These are phyloP conservation scores for Cerceris rybyensis DNA, from an alignment of 2,888 invertebrate species.

Conservation along the genomic window DNA sequence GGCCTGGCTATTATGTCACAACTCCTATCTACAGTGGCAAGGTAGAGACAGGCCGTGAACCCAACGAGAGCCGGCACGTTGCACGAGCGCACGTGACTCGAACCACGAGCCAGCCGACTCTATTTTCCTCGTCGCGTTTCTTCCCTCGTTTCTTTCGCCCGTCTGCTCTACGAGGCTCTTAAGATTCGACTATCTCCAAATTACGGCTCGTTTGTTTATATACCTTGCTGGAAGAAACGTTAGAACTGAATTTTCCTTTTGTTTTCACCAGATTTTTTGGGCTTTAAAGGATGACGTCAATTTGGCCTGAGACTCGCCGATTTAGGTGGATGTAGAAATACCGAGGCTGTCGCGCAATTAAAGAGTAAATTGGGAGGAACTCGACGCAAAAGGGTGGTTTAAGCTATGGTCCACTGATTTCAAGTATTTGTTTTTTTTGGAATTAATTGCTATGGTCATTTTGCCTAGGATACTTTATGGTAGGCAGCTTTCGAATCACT, in stretches of 20 bases:
- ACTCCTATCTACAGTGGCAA: slow-evolving; percentile 62
- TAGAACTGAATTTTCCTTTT: background rate
- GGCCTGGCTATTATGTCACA: slow-evolving; percentile 69
- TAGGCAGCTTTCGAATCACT: no score
- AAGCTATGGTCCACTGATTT: no score
- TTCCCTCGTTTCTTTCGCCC: slow-evolving; percentile 1
- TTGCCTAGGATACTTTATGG: no score
- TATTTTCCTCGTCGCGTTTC: slow-evolving; percentile 22
- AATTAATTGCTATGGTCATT: no score
- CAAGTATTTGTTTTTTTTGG: no score
- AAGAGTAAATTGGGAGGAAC: no score
- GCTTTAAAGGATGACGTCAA: no score
- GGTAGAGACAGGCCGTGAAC: slow-evolving; percentile 73
- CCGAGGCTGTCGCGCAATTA: no score
- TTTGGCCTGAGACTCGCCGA: no score
- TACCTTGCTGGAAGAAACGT: background rate
- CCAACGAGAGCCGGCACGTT: slow-evolving; percentile 70
- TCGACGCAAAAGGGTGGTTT: no score
- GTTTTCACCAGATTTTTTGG: background rate
- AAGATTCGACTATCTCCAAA: background rate
- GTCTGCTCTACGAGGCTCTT: background rate
- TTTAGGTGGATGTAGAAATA: no score
- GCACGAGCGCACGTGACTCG: slow-evolving; percentile 71
- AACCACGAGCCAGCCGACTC: background rate
- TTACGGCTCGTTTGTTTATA: background rate